phyloP scores from a whole-genome alignment of 2,888 invertebrate species.

The Hypena proboscidalis region DNA sequence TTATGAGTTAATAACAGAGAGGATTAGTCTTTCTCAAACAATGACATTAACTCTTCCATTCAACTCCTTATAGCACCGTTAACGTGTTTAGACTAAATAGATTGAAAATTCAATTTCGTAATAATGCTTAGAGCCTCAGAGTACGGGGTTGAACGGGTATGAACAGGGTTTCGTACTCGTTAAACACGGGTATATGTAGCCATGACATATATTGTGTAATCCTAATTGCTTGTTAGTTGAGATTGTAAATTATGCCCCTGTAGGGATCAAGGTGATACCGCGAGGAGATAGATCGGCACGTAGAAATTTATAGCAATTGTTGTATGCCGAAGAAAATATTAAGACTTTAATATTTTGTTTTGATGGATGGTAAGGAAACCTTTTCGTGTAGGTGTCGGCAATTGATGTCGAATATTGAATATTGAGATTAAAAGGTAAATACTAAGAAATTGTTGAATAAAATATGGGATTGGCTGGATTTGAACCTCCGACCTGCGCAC shows the following conservation, averaged over 20 bases:
- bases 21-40: conserved; percentile 36
- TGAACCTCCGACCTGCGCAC: too few species aligned
- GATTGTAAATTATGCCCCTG: conserved; percentile 26
- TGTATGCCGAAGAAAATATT: background rate
- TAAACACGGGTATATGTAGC: conserved; percentile 19
- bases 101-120: conserved; percentile 34
- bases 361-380: too few species aligned
- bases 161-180: conserved; percentile 28
- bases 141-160: conserved; percentile 8
- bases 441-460: too few species aligned
- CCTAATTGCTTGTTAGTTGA: conserved; percentile 34
- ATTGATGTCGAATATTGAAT: too few species aligned
- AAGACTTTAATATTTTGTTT: too few species aligned
- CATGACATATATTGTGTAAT: conserved; percentile 29
- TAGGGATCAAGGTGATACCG: conserved; percentile 7
- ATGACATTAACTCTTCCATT: conserved; percentile 40
- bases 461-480: too few species aligned
- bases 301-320: background rate
- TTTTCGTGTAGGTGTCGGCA: too few species aligned
- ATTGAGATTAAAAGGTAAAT: too few species aligned
- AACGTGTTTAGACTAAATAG: conserved; percentile 42
- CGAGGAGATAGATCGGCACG: conserved; percentile 4
- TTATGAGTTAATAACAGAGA: conserved; percentile 40
- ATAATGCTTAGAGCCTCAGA: conserved; percentile 8
- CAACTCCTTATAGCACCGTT: conserved; percentile 36